A percentile compares a stretch with the other conserved stretches of the same genome.
Conservation (phyloP, 2,888 invertebrate species). For the Callimorpha dominula region DNA sequence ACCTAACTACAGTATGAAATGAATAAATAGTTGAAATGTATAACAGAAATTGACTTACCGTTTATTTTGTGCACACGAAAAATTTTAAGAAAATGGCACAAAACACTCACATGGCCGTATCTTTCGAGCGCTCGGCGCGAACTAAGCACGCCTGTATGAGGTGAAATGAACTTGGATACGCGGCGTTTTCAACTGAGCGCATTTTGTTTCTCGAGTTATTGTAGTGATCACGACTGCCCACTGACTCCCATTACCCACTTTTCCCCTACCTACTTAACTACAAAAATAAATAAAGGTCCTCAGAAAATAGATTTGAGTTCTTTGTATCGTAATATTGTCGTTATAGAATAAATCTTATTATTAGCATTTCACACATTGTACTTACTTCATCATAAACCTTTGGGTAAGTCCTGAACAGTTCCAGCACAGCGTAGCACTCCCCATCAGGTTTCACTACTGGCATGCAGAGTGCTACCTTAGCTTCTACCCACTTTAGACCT, state of each 20-base stretch:
- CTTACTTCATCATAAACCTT: slow-evolving; percentile 74
- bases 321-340: no score
- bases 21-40: background rate
- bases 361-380: background rate
- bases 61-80: no score
- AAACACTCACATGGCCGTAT: background rate
- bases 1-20: slow-evolving; percentile 14
- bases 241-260: slow-evolving; percentile 16
- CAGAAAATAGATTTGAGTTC: no score
- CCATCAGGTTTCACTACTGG: slow-evolving; percentile 87
- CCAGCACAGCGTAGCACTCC: slow-evolving; percentile 87
- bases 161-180: slow-evolving; percentile 1
- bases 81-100: background rate
- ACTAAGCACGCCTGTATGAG: slow-evolving; percentile 3
- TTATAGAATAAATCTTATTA: no score
- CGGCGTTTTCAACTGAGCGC: no score
- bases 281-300: no score
- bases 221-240: slow-evolving; percentile 10
- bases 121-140: slow-evolving; percentile 6
- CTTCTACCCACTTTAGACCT: slow-evolving; percentile 85
- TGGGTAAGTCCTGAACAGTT: slow-evolving; percentile 81
- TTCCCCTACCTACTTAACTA: no score
- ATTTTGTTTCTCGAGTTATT: slow-evolving; percentile 5
- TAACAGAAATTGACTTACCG: slow-evolving; percentile 1
- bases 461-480: slow-evolving; percentile 86